Base-by-base conservation (phyloP, 2,797 vertebrate genomes). In the Graptemys geographica region DNA sequence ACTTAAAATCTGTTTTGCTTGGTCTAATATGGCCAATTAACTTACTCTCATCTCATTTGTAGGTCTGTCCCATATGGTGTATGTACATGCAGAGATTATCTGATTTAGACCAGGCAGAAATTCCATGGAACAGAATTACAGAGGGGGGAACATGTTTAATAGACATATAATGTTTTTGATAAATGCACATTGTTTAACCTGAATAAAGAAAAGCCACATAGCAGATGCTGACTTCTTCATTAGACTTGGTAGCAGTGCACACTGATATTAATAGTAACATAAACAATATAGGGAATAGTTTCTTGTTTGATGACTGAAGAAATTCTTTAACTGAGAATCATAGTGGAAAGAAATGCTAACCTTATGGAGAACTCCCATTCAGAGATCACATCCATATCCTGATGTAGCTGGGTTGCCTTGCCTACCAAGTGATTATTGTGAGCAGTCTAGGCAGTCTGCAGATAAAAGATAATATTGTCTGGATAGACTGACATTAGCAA, bases 11-110 rank as follows among this genome's bases (percentile, higher is more conserved):
- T 96, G 88, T 96, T 96, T 86, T 31, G 19, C 72, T 78, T 88
- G 56, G 59, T 97, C 92, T 94, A 93, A 96, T 93, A 92, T 1
- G 88, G 94, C 89, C 95, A 97, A 96, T 97, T 98, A 97, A 89
- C 84, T 96, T 83, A 81, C 55, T 76, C 90, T 93, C 6, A 5
- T 92, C 88, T 93, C 62, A 74, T 92, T 94, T 90, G 18, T 69
- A 84, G 86, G 31, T 0, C 89, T 90, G 57, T 78, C 57, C 92
- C 96, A 96, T 92, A 92, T 94, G 90, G 94, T 91, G 55, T 62
- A 47, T 33, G 27, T 82, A 65, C 84, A 82, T 88, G 84, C 86
- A 86, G 95, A 92, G 80, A 88, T 28, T 55, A 25, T 5, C 47
- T 72, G 18, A 21, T 78, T 90, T 87, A 90, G 90, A 81, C 72